Conservation (phyloP, 2,888 invertebrate genomes). For the Morpho helenor region DNA sequence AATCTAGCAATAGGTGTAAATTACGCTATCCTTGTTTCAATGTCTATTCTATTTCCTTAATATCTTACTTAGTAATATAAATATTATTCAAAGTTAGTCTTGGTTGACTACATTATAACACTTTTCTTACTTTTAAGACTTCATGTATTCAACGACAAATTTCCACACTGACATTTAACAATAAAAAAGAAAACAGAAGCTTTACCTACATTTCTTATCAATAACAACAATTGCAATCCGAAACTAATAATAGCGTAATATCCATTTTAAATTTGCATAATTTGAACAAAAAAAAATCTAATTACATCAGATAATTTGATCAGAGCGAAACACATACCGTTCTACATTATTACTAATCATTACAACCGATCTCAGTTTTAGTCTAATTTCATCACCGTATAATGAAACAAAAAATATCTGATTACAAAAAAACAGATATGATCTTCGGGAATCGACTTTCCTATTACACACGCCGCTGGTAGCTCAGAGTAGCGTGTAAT, state of each 20-base stretch:
- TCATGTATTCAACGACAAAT: too few species aligned
- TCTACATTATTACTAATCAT: constrained; percentile 32
- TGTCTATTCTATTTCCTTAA: too few species aligned
- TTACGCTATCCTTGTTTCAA: too few species aligned
- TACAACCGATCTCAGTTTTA: constrained; percentile 40
- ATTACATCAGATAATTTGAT: constrained; percentile 22
- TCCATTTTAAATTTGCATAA: constrained; percentile 18
- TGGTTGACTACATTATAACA: too few species aligned
- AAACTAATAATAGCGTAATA: not conserved
- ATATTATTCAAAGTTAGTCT: too few species aligned
- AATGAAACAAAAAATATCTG: constrained; percentile 45
- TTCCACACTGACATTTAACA: too few species aligned
- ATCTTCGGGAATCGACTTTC: constrained; percentile 64
- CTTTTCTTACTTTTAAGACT: too few species aligned
- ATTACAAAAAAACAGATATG: constrained; percentile 62
- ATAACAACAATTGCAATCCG: not conserved
- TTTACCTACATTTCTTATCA: too few species aligned
- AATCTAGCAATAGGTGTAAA: too few species aligned
- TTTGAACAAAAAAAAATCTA: constrained; percentile 19
- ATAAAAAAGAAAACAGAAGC: too few species aligned
- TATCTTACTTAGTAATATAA: too few species aligned
- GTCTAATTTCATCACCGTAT: constrained; percentile 54
- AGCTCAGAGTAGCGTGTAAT: constrained; percentile 76
- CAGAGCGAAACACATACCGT: constrained; percentile 22
- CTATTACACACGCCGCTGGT: constrained; percentile 66